Evolutionary conservation across 2,797 vertebrate species (phyloP).

Genomic region (Sus cebifrons): DNA sequence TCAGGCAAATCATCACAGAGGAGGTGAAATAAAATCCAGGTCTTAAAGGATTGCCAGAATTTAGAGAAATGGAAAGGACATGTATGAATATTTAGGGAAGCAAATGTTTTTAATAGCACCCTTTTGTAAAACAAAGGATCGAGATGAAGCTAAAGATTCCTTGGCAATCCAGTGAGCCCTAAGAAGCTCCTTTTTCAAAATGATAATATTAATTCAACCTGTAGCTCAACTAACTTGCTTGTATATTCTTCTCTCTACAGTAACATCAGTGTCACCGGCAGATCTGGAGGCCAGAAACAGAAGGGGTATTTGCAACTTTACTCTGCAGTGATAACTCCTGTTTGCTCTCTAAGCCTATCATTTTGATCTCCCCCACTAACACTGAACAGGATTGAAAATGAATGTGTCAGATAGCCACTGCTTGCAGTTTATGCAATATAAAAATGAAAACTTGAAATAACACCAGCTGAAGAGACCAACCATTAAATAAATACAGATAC

Average conservation of each 20-base stretch:
- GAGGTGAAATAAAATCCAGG: neutral
- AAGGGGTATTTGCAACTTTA: slow-evolving; percentile 22
- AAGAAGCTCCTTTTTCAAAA: slow-evolving; percentile 28
- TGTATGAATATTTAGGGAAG: neutral
- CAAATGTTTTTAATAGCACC: neutral
- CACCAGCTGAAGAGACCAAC: slow-evolving; percentile 60
- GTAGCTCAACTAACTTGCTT: neutral
- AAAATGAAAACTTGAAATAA: slow-evolving; percentile 78
- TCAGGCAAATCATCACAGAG: neutral
- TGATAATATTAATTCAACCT: neutral
- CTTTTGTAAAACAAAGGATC: slow-evolving; percentile 28
- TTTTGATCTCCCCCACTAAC: slow-evolving; percentile 53
- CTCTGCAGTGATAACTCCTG: neutral
- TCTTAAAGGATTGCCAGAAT: neutral
- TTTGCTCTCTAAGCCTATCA: neutral
- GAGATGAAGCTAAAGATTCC: neutral
- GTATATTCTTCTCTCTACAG: neutral
- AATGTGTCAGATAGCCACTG: slow-evolving; percentile 32
- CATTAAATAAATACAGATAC: slow-evolving; percentile 62
- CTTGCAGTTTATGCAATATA: slow-evolving; percentile 52
- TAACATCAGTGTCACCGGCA: neutral
- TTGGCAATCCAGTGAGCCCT: neutral
- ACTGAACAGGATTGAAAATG: slow-evolving; percentile 49
- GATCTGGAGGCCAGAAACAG: neutral
- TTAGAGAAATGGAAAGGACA: slow-evolving; percentile 51